These are phyloP conservation scores for Petrocephalus microphthalmus DNA, from an alignment of 2,113 vertebrate genomes.

Conservation along the genomic window DNA sequence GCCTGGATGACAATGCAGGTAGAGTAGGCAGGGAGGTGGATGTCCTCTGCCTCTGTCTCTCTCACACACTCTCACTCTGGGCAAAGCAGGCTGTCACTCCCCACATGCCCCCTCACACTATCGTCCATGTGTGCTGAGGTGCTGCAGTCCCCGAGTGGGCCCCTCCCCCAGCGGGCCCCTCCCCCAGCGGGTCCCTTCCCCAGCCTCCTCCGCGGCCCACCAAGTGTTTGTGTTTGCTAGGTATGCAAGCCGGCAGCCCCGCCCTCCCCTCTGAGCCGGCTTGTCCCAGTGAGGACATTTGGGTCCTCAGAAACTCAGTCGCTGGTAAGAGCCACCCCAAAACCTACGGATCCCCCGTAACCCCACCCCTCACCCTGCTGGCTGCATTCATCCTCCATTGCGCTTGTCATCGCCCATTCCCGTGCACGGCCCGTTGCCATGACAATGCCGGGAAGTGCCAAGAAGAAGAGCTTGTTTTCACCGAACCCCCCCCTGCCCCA, in stretches of 20 bases:
- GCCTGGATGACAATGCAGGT: slow-evolving; percentile 39
- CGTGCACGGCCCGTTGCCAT: not conserved
- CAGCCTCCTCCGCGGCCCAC: not conserved
- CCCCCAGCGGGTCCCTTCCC: not conserved
- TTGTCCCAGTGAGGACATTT: slow-evolving; percentile 60
- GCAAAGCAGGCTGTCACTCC: slow-evolving; percentile 20
- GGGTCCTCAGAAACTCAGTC: slow-evolving; percentile 63
- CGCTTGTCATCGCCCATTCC: not conserved
- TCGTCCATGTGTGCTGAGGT: not conserved
- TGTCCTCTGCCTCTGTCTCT: not conserved
- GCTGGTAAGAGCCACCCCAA: slow-evolving; percentile 56
- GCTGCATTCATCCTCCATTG: slow-evolving; percentile 34
- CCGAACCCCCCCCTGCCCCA: not conserved
- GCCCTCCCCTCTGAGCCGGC: slow-evolving; percentile 51
- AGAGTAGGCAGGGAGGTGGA: slow-evolving; percentile 6
- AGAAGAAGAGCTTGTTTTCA: not conserved
- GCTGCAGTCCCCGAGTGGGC: not conserved
- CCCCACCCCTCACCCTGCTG: slow-evolving; percentile 19
- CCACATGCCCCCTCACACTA: slow-evolving; percentile 26
- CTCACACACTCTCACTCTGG: slow-evolving; percentile 19
- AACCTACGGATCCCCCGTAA: slow-evolving; percentile 30
- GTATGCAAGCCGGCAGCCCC: slow-evolving; percentile 48
- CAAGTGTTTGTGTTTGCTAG: slow-evolving; percentile 57
- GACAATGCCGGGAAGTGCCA: not conserved
- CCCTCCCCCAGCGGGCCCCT: not conserved